Conservation (phyloP, 2,888 invertebrate species). For the Capitulum mitella region DNA sequence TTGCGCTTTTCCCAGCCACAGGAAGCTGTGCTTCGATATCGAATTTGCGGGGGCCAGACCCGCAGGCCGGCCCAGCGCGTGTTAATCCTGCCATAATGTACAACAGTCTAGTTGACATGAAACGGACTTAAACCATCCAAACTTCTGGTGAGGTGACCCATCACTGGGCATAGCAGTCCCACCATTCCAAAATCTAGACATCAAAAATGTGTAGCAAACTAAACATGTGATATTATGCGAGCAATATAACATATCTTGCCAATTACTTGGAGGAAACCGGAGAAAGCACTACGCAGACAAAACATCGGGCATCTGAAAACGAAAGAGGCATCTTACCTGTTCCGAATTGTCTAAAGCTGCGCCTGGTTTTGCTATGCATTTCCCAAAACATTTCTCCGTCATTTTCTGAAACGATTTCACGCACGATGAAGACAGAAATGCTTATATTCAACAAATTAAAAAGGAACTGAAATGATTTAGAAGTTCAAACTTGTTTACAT, state of each 20-base stretch:
- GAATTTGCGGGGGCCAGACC: too few relatives aligned
- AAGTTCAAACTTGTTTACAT: not conserved
- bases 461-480: too few relatives aligned
- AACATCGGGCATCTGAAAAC: not conserved
- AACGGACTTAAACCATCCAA: too few relatives aligned
- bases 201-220: not conserved
- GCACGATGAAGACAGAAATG: too few relatives aligned
- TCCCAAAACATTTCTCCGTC: constrained; percentile 94
- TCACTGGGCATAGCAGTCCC: not conserved
- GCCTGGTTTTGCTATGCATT: constrained; percentile 86
- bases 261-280: not conserved
- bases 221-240: not conserved
- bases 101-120: too few relatives aligned
- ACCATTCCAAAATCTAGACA: too few relatives aligned
- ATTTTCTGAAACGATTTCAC: constrained; percentile 68
- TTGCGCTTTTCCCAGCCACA: too few relatives aligned
- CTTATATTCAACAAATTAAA: too few relatives aligned
- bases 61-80: too few relatives aligned
- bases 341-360: constrained; percentile 79
- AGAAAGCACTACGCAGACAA: not conserved
- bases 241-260: not conserved
- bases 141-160: not conserved
- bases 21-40: too few relatives aligned
- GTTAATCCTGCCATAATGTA: too few relatives aligned
- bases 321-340: constrained; percentile 50